Conservation (phyloP, 2,113 vertebrate species). For the Grallaria varia region DNA sequence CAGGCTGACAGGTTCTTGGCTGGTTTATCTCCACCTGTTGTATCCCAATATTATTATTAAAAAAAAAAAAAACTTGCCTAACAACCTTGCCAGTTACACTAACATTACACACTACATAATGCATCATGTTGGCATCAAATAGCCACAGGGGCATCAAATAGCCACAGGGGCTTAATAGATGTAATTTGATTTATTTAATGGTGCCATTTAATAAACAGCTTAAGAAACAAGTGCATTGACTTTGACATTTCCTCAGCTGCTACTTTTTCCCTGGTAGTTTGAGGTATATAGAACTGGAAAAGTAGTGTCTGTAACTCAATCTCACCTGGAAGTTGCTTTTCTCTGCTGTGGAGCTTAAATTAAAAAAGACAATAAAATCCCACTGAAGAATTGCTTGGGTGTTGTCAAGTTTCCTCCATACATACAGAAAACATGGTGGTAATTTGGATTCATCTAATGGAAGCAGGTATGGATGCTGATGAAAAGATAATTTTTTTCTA, state of each 20-base stretch:
- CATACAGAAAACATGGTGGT: background rate
- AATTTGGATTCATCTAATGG: background rate
- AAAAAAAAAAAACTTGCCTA: background rate
- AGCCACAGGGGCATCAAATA: background rate
- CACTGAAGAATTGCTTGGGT: background rate
- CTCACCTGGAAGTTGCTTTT: background rate
- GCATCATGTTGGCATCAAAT: background rate
- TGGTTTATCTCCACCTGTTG: slow-evolving; percentile 51
- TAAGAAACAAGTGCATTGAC: background rate
- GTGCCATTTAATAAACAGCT: background rate
- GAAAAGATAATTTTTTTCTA: background rate
- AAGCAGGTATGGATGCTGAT: background rate
- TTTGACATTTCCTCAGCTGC: background rate
- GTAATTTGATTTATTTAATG: background rate
- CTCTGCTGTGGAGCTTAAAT: background rate
- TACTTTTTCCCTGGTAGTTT: background rate
- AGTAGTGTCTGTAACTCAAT: background rate
- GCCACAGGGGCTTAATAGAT: background rate
- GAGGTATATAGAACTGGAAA: background rate
- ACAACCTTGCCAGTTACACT: background rate
- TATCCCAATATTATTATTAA: slow-evolving; percentile 31
- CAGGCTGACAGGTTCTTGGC: slow-evolving; percentile 66
- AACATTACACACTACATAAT: background rate
- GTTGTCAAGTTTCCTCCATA: background rate
- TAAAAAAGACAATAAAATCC: background rate